phyloP scores from a whole-genome alignment of 2,113 vertebrate genomes.

The Cyanoderma ruficeps region DNA sequence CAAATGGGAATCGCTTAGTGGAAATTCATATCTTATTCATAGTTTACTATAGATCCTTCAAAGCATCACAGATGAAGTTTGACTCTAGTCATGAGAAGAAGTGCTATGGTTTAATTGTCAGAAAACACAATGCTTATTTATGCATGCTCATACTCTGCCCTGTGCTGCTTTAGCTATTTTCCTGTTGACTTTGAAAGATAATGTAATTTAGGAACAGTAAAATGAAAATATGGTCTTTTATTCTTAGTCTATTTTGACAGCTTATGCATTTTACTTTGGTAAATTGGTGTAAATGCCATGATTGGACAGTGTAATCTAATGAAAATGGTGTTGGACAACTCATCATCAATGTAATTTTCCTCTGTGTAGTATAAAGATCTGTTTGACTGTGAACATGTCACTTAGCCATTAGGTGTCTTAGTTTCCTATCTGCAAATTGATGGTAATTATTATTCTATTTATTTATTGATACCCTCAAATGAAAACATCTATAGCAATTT shows the following conservation, averaged over 20 bases:
- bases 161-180: background rate
- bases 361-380: background rate
- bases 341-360: background rate
- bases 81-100: background rate
- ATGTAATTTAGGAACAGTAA: background rate
- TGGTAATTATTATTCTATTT: background rate
- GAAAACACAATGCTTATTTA: background rate
- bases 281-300: background rate
- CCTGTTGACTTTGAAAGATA: background rate
- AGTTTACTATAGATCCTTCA: background rate
- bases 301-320: background rate
- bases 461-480: background rate
- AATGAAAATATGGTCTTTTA: background rate
- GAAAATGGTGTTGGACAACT: background rate
- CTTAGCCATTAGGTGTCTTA: background rate
- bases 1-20: background rate
- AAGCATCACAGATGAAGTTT: background rate
- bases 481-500: background rate
- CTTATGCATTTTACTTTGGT: background rate
- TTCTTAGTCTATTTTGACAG: background rate
- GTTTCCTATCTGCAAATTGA: background rate
- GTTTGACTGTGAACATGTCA: background rate
- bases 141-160: background rate
- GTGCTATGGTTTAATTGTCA: background rate
- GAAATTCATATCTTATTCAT: background rate